Percentiles rank a stretch among this genome's conserved stretches.
These are phyloP conservation scores for Drosophila sulfurigaster DNA, from an alignment of 1,140 invertebrate genomes.

Conservation along the genomic window DNA sequence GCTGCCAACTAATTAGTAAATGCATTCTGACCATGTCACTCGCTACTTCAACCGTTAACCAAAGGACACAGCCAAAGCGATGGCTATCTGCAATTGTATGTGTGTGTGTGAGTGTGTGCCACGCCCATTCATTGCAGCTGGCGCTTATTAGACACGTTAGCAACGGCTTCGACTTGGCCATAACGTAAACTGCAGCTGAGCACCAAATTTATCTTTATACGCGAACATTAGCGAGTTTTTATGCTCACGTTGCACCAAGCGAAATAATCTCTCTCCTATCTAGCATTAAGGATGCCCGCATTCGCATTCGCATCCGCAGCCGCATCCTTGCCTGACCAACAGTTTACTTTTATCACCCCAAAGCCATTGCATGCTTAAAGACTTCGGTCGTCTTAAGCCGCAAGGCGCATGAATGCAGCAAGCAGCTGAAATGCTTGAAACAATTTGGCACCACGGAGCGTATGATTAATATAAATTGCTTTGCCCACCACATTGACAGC, in stretches of 20 bases:
- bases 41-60: background rate
- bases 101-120: background rate
- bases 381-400: background rate
- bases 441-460: constrained; percentile 76
- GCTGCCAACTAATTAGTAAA: constrained; percentile 34
- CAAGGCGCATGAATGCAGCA: constrained; percentile 7
- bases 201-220: constrained; percentile 53
- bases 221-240: constrained; percentile 18
- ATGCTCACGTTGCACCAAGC: background rate
- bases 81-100: background rate
- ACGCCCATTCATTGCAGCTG: constrained; percentile 26
- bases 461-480: constrained; percentile 76
- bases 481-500: constrained; percentile 30
- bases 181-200: constrained; percentile 13
- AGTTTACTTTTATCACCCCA: constrained; percentile 46
- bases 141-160: background rate
- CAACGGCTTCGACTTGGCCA: background rate
- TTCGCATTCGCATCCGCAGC: too few species aligned
- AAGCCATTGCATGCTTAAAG: constrained; percentile 29
- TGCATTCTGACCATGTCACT: constrained; percentile 21
- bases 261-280: background rate
- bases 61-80: constrained; percentile 14
- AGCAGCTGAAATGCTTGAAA: constrained; percentile 48
- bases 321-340: constrained; percentile 35
- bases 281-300: constrained; percentile 42